Evolutionary conservation across 2,797 vertebrate genomes (phyloP).

Genomic region (Gymnopithys bicolor): DNA sequence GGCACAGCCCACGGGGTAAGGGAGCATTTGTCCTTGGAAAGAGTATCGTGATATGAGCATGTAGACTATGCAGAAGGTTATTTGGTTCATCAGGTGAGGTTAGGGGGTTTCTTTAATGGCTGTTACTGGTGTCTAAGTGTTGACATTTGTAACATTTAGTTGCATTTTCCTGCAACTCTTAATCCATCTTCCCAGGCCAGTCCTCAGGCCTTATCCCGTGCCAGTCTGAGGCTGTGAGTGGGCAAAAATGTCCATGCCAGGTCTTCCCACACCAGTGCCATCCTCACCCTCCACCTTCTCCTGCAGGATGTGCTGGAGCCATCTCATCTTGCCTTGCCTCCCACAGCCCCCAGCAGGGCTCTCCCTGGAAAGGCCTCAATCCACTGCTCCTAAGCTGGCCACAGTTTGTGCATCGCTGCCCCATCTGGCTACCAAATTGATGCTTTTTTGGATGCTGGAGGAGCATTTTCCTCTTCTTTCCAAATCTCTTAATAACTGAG

Average conservation of each 20-base stretch:
- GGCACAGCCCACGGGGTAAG: not conserved
- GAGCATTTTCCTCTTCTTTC: constrained; percentile 25
- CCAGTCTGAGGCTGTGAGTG: fast-evolving
- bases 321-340: not conserved
- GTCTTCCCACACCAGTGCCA: not conserved
- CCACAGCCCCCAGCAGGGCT: not conserved
- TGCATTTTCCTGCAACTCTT: constrained; percentile 13
- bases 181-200: not conserved
- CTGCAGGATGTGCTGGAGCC: not conserved
- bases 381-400: not conserved
- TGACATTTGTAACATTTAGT: constrained; percentile 24
- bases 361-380: not conserved
- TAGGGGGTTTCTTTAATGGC: not conserved
- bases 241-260: not conserved
- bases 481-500: constrained; percentile 39
- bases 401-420: not conserved
- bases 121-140: not conserved
- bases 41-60: not conserved
- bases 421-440: not conserved
- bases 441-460: constrained; percentile 17
- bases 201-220: not conserved
- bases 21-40: not conserved
- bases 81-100: not conserved
- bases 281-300: not conserved
- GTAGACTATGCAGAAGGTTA: not conserved